phyloP scores from a whole-genome alignment of 1,140 invertebrate genomes.

The Druon quercuslanigerum region DNA sequence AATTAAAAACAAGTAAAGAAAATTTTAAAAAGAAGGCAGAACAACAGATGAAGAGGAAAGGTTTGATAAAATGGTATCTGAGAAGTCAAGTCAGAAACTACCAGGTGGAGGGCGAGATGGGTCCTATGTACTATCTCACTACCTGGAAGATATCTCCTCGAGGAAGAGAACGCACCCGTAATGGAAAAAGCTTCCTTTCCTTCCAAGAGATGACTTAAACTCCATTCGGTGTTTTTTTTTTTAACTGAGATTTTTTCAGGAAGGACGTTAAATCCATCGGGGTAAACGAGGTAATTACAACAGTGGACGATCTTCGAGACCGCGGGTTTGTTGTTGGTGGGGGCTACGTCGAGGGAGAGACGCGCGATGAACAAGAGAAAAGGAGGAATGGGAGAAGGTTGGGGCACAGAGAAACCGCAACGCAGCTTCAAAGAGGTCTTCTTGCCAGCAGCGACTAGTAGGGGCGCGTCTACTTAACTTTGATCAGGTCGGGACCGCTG shows the following conservation, averaged over 20 bases:
- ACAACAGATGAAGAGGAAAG: constrained; percentile 24
- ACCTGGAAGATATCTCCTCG: neutral
- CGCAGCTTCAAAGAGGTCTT: constrained; percentile 69
- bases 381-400: constrained; percentile 42
- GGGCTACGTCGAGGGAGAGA: constrained; percentile 33
- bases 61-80: too few relatives aligned
- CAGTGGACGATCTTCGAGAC: constrained; percentile 42
- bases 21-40: neutral
- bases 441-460: constrained; percentile 54
- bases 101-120: constrained; percentile 43
- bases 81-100: constrained; percentile 37
- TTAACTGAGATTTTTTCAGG: neutral
- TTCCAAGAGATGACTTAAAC: neutral
- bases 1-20: constrained; percentile 20
- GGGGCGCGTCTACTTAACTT: constrained; percentile 75
- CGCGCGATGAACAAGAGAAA: constrained; percentile 23
- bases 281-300: constrained; percentile 65
- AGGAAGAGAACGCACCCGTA: constrained; percentile 32
- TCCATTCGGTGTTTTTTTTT: constrained; percentile 1
- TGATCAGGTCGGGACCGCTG: constrained; percentile 72
- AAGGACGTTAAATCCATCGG: constrained; percentile 18
- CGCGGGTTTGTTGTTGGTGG: constrained; percentile 36
- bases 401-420: constrained; percentile 71
- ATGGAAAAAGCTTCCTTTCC: constrained; percentile 46
- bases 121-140: neutral